A percentile compares a stretch with the other conserved stretches of the same genome.
phyloP scores from a whole-genome alignment of 2,113 vertebrate species.

The Sinocyclocheilus grahami region DNA sequence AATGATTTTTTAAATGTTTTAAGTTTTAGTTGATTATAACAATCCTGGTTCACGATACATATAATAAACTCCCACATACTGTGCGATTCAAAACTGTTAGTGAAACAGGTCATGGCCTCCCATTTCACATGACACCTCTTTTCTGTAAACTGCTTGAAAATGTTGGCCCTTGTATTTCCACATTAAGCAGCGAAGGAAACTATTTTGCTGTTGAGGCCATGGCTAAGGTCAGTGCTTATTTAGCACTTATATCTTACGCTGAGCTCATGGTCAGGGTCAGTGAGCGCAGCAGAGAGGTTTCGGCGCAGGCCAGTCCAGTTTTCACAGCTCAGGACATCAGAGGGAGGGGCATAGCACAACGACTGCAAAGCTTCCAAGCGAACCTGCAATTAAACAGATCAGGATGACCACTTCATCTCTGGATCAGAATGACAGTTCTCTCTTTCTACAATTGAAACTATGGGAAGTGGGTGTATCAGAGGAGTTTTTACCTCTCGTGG shows the following conservation, averaged over 20 bases:
- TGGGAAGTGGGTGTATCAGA: background rate
- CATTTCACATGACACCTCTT: background rate
- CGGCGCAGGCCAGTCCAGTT: conserved; percentile 84
- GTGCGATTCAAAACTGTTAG: background rate
- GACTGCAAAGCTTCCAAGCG: conserved; percentile 86
- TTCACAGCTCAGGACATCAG: conserved; percentile 89
- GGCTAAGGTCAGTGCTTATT: background rate
- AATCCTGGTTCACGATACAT: background rate
- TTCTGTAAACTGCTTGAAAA: background rate
- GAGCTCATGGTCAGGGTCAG: conserved; percentile 83
- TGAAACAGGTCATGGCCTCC: conserved; percentile 6
- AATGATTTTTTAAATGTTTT: background rate
- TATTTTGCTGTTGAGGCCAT: background rate
- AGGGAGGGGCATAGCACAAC: conserved; percentile 83
- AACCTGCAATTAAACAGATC: conserved; percentile 72
- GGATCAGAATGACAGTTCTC: background rate
- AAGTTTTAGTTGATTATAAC: background rate
- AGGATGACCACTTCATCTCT: too few species aligned
- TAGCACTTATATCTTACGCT: conserved; percentile 78
- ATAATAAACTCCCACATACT: background rate
- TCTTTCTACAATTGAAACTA: background rate
- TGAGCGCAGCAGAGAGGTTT: conserved; percentile 80
- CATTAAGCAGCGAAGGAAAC: conserved; percentile 4
- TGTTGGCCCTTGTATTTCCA: background rate
- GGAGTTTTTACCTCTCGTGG: conserved; percentile 84